Evolutionary conservation across 2,888 invertebrate genomes (phyloP).

Genomic region (Rotaria sp.): DNA sequence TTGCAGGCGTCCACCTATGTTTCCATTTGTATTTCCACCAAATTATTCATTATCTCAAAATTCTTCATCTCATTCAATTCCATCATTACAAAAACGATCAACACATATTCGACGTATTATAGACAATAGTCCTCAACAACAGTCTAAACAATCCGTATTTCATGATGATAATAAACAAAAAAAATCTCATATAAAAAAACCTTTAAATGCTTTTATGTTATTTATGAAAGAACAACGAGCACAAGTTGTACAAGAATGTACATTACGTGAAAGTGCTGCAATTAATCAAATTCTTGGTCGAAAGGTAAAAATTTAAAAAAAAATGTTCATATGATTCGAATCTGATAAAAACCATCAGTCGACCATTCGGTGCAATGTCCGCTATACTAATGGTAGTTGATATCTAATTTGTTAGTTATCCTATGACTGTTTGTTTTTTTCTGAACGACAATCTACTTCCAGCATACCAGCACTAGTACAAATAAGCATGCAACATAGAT

Average conservation of each 20-base stretch:
- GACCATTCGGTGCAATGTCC: no score
- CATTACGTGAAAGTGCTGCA: slow-evolving; percentile 40
- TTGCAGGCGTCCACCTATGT: slow-evolving; percentile 12
- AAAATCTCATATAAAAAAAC: slow-evolving; percentile 40
- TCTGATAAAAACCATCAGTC: no score
- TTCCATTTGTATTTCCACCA: slow-evolving; percentile 6
- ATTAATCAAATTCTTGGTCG: slow-evolving; percentile 41
- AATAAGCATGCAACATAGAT: no score
- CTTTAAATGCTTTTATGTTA: slow-evolving; percentile 40
- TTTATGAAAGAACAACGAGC: slow-evolving; percentile 41
- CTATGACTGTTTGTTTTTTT: no score
- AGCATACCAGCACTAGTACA: no score
- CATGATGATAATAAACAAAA: slow-evolving; percentile 11
- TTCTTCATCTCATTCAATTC: neutral
- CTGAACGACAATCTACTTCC: no score
- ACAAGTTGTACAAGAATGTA: slow-evolving; percentile 40
- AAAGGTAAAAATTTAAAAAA: neutral
- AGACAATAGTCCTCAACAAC: neutral
- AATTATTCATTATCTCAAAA: neutral
- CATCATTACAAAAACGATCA: neutral
- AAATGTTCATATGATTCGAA: no score
- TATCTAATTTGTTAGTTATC: no score
- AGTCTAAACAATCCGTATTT: neutral
- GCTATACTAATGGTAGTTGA: no score
- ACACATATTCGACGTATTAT: neutral